Conservation (phyloP, 2,113 vertebrate genomes). For the Syrmaticus mikado region DNA sequence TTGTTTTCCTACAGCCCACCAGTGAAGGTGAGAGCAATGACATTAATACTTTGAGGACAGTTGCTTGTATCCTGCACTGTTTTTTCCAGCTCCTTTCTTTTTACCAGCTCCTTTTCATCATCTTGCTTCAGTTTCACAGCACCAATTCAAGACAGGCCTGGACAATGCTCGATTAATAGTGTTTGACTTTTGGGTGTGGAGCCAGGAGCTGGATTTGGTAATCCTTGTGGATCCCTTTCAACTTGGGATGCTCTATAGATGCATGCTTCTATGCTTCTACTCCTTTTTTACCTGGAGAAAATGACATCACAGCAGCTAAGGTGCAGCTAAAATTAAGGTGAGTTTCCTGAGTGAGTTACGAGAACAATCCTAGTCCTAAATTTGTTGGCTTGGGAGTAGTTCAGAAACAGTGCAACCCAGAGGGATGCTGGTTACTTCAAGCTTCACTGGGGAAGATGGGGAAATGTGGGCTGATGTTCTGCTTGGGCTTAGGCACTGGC, state of each 20-base stretch:
- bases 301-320: too few relatives aligned
- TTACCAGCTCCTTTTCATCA: not conserved
- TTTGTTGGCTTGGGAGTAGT: not conserved
- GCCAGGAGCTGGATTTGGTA: too few relatives aligned
- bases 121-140: not conserved
- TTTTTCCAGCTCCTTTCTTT: not conserved
- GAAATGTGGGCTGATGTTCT: rapidly evolving
- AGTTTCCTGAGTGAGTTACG: not conserved
- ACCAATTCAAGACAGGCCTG: too few relatives aligned
- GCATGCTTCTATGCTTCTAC: too few relatives aligned
- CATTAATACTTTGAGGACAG: not conserved
- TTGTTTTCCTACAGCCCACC: not conserved
- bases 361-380: not conserved
- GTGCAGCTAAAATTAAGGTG: not conserved
- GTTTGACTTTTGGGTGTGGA: too few relatives aligned
- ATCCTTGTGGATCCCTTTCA: too few relatives aligned
- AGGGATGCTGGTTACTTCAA: not conserved
- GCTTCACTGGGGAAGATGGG: rapidly evolving
- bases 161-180: too few relatives aligned
- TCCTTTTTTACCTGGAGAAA: not conserved
- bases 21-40: not conserved
- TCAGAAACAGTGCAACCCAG: not conserved
- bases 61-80: not conserved
- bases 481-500: rapidly evolving
- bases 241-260: too few relatives aligned